Evolutionary conservation across 2,113 vertebrate species (phyloP), one percentile per base, ranked within the genome.

Genomic region (Otis tarda): DNA sequence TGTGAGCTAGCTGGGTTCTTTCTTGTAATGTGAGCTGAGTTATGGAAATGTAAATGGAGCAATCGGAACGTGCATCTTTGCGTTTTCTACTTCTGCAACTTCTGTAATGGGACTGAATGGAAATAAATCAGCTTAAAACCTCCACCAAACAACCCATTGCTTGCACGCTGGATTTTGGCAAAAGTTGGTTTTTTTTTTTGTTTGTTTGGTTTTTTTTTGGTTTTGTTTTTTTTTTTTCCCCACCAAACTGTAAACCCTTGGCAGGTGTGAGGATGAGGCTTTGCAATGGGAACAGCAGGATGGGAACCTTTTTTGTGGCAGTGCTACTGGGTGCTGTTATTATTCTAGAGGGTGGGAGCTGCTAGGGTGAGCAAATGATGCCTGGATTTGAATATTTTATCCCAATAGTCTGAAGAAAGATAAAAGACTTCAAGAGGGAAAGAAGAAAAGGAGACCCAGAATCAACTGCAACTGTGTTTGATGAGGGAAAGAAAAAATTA

Each of bases 41-140:
- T 89, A 92, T 57, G 91, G 95, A 96, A 96, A 96, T 94, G 69
- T 75, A 97, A 97, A 96, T 96, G 86, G 86, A 81, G 73, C 73
- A 93, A 93, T 96, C 83, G 71, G 83, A 95, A 91, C 85, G 63
- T 86, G 56, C 71, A 90, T 93, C 90, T 90, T 93, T 74, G 63
- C 78, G 79, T 96, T 92, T 94, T 79, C 59, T 89, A 8, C 83
- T 93, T 78, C 57, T 93, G 77, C 77, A 95, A 17, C 75, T 93
- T 90, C 70, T 93, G 68, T 90, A 88, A 90, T 74, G 50, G 76
- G 43, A 68, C 56, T 76, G 92, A 94, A 90, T 28, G 49, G 60
- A 92, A 94, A 83, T 86, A 86, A 94, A 84, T 92, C 47, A 52
- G 24, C 57, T 90, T 39, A 13, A 59, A 92, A 31, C 2, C 0